Conservation (phyloP, 35 echinoderm and acorn worm genomes). For the Heliocidaris erythrogramma region DNA sequence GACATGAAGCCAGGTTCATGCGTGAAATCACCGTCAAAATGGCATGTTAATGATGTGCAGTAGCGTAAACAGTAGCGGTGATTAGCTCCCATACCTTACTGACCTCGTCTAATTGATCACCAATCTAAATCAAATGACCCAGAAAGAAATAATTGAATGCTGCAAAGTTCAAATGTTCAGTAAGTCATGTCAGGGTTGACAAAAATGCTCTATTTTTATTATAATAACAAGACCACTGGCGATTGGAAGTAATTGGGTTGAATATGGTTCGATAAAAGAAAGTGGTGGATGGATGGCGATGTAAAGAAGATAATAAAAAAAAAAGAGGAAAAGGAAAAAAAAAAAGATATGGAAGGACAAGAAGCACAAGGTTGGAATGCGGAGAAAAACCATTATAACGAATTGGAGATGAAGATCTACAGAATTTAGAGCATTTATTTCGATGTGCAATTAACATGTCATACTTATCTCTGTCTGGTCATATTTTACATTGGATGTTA, state of each 20-base stretch:
- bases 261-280: not conserved
- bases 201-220: not conserved
- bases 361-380: not conserved
- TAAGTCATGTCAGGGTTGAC: not conserved
- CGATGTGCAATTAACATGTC: not conserved
- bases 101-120: constrained; percentile 7
- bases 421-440: not conserved
- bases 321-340: not conserved
- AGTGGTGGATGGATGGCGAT: not conserved
- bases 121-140: not conserved
- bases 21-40: not conserved
- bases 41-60: constrained; percentile 1
- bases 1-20: not conserved
- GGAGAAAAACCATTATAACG: not conserved
- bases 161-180: not conserved
- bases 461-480: not conserved
- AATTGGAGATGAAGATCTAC: not conserved
- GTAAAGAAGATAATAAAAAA: not conserved
- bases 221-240: not conserved
- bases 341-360: not conserved
- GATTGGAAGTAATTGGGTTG: not conserved
- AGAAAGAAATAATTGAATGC: not conserved
- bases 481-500: not conserved
- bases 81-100: not conserved
- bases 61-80: not conserved